Evolutionary conservation across 2,113 vertebrate species (phyloP).

Genomic region (Crotalus horridus): DNA sequence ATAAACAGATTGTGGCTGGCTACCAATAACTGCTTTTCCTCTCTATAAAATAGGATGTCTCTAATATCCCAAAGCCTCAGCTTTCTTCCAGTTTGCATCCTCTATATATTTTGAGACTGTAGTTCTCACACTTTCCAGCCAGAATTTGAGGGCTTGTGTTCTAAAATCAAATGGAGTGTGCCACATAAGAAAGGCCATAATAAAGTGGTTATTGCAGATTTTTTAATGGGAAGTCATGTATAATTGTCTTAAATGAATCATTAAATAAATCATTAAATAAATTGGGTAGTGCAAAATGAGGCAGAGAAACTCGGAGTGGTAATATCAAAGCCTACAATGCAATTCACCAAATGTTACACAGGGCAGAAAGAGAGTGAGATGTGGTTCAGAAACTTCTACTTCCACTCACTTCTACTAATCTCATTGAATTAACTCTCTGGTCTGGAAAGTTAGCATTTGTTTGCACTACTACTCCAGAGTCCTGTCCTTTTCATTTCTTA

Average conservation of each 20-base stretch:
- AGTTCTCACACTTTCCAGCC: not conserved
- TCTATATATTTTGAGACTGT: not conserved
- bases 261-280: not conserved
- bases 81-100: not conserved
- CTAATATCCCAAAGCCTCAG: not conserved
- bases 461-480: slow-evolving; percentile 21
- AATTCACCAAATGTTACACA: not conserved
- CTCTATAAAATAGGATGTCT: not conserved
- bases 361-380: not conserved
- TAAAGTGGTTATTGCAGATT: not conserved
- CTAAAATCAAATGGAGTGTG: not conserved
- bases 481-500: slow-evolving; percentile 6
- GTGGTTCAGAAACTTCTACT: not conserved
- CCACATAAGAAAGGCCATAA: not conserved
- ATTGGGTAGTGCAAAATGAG: not conserved
- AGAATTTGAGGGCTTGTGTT: not conserved
- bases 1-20: not conserved
- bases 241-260: not conserved
- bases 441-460: slow-evolving; percentile 2
- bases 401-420: not conserved
- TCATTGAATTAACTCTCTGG: not conserved
- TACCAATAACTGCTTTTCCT: not conserved
- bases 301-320: not conserved
- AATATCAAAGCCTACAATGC: not conserved
- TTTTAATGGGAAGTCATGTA: not conserved